Evolutionary conservation across 64 coral and sea anemone genomes (phyloP), one percentile per base, ranked within the genome.

Genomic region (Platygyra sinensis): DNA sequence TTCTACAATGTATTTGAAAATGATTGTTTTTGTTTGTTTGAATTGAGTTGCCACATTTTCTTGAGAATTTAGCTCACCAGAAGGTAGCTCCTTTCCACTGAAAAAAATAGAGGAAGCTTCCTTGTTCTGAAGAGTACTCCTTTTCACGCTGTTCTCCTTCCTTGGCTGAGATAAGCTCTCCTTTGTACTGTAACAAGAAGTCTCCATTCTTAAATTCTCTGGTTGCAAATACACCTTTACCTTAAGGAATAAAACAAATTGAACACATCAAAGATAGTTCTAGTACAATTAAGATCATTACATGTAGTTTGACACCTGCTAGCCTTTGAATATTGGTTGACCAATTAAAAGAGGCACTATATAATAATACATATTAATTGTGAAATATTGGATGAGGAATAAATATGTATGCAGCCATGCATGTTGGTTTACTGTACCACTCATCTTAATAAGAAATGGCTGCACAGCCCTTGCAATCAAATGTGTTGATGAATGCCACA

Each of bases 161-260:
- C n/a, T 86, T 52, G 49, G 62, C 83, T 86, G 83, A 65, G 31
- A 86, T 72, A 72, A 86, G 83, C 49, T 86, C 83, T 42, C 83
- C 83, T 86, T 46, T 86, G 49, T 86, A 86, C 42, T 86, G 83
- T 86, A 86, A 86, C 83, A 86, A 69, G 49, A 86, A 86, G 83
- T 86, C 62, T 86, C 83, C 83, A 69, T 51, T 71, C 83, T 86
- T 69, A 86, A 86, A 86, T 86, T 86, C 83, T 52, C 69, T 86
- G 83, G 83, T 86, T 86, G 83, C 83, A 86, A 72, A 86, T 86
- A 86, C 83, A 86, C 83, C 83, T 86, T 72, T 86, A 72, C 83
- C 83, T 86, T 86, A 46, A 86, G 62, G 46, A 86, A 86, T 86
- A 86, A 86, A 86, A 86, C 32, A 49, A 86, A 86, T 81, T 86